Evolutionary conservation across 2,113 vertebrate genomes (phyloP).

Genomic region (Callorhinus ursinus): DNA sequence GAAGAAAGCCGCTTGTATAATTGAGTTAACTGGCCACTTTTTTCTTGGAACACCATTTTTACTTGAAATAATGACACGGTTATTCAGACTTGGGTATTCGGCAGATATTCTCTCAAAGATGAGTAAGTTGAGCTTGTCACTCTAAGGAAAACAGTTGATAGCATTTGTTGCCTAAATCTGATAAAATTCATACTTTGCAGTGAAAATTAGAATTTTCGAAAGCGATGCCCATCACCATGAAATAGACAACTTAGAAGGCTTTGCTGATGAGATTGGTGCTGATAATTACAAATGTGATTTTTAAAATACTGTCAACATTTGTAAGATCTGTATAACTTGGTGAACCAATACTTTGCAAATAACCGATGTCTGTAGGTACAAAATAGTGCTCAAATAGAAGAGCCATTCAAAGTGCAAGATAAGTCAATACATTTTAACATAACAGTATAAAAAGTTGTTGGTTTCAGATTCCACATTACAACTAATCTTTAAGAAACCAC

Average conservation of each 20-base stretch:
- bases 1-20: neutral
- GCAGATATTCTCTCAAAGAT: neutral
- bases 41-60: neutral
- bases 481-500: neutral
- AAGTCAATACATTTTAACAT: neutral
- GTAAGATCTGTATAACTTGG: neutral
- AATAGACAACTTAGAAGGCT: neutral
- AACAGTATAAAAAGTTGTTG: neutral
- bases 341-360: conserved; percentile 21
- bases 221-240: neutral
- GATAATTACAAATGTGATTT: neutral
- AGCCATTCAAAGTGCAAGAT: neutral
- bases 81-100: neutral
- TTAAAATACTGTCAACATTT: neutral
- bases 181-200: neutral
- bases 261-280: neutral
- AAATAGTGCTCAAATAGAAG: neutral
- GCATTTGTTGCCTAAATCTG: neutral
- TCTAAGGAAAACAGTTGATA: neutral
- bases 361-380: neutral
- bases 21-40: neutral
- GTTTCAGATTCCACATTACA: neutral
- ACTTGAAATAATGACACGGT: conserved; percentile 6
- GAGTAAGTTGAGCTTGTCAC: neutral
- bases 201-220: conserved; percentile 40